Evolutionary conservation across 2,888 invertebrate species (phyloP), one percentile per base, ranked within the genome.

Genomic region (Leptinotarsa tumamoca): DNA sequence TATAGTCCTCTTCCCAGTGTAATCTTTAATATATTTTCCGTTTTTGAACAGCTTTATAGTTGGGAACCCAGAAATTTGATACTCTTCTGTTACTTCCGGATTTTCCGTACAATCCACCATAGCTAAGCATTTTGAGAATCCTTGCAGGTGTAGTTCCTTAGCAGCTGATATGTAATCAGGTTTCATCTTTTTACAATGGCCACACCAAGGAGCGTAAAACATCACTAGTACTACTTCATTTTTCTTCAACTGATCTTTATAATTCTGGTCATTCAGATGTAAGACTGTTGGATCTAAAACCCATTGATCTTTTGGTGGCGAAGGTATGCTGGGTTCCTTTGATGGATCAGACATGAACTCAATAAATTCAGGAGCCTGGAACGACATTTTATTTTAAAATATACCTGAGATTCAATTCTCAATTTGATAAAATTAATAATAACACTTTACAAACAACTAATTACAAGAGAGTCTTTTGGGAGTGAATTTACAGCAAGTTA

Each of bases 121-220:
- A 7, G 92, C 91, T 2, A 91, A 85, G 76, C 82, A 85, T 70
- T 83, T 83, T 51, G 77, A 68, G 10, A 87, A 84, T 0, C 89
- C 88, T 15, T 89, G 89, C 0, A 84, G 82, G 67, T 89, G 89
- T 15, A 92, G 77, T 4, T 88, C 84, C 0, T 90, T 89, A 1
- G 93, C 92, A 0, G 92, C 89, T 51, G 88, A 87, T 75, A 91
- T 91, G 87, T 91, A 94, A 10, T 91, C 91, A 4, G 94, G 93
- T 85, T 94, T 95, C 86, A 92, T 91, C 18, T 90, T 88, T 71
- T 92, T 91, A 84, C 95, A 95, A 83, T 94, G 93, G 0, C 92
- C 91, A 85, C 95, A 95, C 94, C 94, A 95, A 17, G 93, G 92
- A 15, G 95, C 95, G 85, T 93, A 94, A 85, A 94, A 95, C 94